These are phyloP conservation scores for Trematomus loennbergii DNA, from an alignment of 2,113 vertebrate species.

Conservation along the genomic window DNA sequence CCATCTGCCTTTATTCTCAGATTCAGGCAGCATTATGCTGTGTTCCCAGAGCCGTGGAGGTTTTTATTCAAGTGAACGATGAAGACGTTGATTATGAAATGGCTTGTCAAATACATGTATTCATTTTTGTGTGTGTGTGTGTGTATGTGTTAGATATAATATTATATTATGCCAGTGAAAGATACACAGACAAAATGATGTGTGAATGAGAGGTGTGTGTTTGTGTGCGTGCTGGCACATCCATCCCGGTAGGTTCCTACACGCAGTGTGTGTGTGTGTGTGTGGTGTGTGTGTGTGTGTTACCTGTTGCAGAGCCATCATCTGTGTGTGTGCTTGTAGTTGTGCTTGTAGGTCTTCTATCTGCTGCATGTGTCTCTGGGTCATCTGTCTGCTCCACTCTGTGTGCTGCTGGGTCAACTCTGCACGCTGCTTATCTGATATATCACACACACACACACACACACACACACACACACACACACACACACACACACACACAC, in stretches of 20 bases:
- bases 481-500: constrained; percentile 30
- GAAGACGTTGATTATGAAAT: no score
- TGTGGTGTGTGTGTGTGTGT: constrained; percentile 7
- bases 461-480: constrained; percentile 10
- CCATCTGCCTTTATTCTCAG: no score
- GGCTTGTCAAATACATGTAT: background rate
- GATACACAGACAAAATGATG: background rate
- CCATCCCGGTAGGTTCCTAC: background rate
- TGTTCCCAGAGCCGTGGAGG: no score
- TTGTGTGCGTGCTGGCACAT: background rate
- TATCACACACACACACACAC: constrained; percentile 29
- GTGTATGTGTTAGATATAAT: background rate
- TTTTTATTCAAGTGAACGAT: no score
- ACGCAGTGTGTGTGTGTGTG: background rate
- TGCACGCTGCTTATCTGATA: constrained; percentile 88
- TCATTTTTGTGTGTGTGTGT: background rate
- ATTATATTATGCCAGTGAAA: constrained; percentile 5
- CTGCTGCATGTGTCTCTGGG: constrained; percentile 91
- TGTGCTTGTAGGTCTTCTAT: constrained; percentile 88
- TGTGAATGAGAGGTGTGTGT: background rate
- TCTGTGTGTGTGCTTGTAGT: constrained; percentile 84
- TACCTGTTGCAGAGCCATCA: constrained; percentile 87
- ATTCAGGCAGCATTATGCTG: no score
- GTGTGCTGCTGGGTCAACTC: constrained; percentile 90
- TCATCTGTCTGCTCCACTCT: constrained; percentile 85